These are phyloP conservation scores for Heliconius sara DNA, from an alignment of 2,888 invertebrate species.

Conservation along the genomic window DNA sequence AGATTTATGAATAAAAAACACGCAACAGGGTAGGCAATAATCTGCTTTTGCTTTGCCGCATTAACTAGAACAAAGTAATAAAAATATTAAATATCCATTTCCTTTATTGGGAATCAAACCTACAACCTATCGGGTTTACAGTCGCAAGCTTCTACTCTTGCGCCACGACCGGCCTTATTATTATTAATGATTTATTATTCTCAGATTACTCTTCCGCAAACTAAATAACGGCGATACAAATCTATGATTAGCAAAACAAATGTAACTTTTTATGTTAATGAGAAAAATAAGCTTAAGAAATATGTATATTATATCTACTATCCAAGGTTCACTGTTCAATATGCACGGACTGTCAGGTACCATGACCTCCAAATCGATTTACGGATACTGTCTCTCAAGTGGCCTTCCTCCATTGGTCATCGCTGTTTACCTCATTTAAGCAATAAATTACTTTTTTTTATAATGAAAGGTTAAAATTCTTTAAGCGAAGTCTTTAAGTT, in stretches of 20 bases:
- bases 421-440: constrained; percentile 37
- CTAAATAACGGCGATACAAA: neutral
- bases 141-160: no score
- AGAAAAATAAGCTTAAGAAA: neutral
- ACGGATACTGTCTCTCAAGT: constrained; percentile 40
- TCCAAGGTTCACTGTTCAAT: constrained; percentile 19
- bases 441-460: constrained; percentile 1
- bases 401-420: constrained; percentile 43
- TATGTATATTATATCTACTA: constrained; percentile 3
- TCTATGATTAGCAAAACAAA: neutral
- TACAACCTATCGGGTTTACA: no score
- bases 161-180: no score
- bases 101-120: no score
- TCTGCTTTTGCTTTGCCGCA: no score
- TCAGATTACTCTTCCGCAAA: neutral
- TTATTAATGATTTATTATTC: neutral
- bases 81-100: no score
- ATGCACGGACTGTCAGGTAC: constrained; percentile 29
- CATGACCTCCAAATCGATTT: constrained; percentile 42
- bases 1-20: no score
- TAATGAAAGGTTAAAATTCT: constrained; percentile 17
- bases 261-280: neutral
- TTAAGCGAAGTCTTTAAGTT: neutral
- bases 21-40: no score
- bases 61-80: no score